Conservation (phyloP, 1,140 invertebrate genomes). For the Drosophila leontia region DNA sequence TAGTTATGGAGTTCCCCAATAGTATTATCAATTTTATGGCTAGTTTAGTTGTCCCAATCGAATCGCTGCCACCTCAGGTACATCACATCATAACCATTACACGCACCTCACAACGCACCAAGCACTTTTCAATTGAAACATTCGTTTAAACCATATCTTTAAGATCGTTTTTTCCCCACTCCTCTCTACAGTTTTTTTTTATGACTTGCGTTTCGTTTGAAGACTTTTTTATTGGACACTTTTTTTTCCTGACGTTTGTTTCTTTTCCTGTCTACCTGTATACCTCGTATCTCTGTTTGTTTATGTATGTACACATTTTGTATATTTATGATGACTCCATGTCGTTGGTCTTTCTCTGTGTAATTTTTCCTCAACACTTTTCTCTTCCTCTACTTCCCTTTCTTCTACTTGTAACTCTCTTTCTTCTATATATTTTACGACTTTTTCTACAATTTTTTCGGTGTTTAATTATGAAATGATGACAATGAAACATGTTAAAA, state of each 20-base stretch:
- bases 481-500: conserved; percentile 5
- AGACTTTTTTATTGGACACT: conserved; percentile 66
- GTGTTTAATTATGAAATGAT: conserved; percentile 25
- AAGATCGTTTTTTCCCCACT: conserved; percentile 8
- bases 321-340: conserved; percentile 70
- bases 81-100: conserved; percentile 31
- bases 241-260: conserved; percentile 39
- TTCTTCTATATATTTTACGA: conserved; percentile 37
- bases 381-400: conserved; percentile 61
- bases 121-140: conserved; percentile 36
- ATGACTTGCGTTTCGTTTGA: conserved; percentile 66
- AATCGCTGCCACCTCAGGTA: conserved; percentile 35
- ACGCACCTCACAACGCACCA: conserved; percentile 37
- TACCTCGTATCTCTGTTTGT: conserved; percentile 38
- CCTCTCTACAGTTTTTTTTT: conserved; percentile 1
- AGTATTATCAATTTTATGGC: conserved; percentile 10
- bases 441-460: conserved; percentile 44
- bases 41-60: conserved; percentile 34
- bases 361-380: conserved; percentile 78
- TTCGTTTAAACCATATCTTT: conserved; percentile 36
- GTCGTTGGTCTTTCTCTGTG: conserved; percentile 63
- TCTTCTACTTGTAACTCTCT: conserved; percentile 40
- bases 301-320: conserved; percentile 33
- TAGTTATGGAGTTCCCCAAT: background rate
- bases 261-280: conserved; percentile 33